Conservation (phyloP, 2,113 vertebrate genomes). For the Campylomormyrus tamandua region DNA sequence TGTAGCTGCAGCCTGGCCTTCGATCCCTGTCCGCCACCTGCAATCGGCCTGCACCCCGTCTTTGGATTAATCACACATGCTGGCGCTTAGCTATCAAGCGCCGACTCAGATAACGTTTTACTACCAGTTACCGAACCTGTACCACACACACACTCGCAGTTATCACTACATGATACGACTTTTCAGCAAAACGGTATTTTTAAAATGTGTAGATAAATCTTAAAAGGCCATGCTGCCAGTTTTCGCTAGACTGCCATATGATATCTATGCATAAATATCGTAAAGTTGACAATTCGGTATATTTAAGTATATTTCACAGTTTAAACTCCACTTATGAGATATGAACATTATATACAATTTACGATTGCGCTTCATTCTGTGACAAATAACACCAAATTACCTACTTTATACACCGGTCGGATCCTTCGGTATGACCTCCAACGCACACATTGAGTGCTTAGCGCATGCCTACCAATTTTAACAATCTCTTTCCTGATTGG, state of each 20-base stretch:
- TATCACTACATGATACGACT: background rate
- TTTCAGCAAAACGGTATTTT: background rate
- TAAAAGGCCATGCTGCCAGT: background rate
- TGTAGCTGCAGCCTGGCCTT: background rate
- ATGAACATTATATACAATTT: background rate
- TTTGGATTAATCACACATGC: background rate
- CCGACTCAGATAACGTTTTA: background rate
- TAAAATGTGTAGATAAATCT: background rate
- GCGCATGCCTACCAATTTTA: background rate
- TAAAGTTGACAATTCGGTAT: background rate
- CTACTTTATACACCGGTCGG: background rate
- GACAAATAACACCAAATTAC: background rate
- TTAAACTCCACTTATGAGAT: background rate
- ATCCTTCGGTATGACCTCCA: background rate
- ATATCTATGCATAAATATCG: background rate
- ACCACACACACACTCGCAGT: background rate
- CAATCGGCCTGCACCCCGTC: background rate
- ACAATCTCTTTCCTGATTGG: background rate
- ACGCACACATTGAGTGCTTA: background rate
- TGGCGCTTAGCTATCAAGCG: background rate
- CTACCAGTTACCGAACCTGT: background rate
- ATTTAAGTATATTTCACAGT: background rate
- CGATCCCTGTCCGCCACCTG: background rate
- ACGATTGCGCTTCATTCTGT: background rate
- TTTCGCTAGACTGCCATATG: background rate